Conservation (phyloP, 2,797 vertebrate species). For the Xenentodon cancila region DNA sequence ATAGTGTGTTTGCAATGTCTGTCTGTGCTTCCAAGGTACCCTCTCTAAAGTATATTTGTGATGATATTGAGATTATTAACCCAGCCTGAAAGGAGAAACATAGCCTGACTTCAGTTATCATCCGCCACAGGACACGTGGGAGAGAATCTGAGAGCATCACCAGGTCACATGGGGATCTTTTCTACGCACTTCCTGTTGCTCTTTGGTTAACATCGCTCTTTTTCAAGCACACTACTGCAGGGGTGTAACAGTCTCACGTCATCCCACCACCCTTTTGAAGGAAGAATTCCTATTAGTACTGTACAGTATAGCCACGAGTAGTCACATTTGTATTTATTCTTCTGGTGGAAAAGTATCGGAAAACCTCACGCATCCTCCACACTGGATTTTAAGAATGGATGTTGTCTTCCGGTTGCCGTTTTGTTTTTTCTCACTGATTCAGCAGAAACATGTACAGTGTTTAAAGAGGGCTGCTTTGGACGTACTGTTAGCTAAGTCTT, state of each 20-base stretch:
- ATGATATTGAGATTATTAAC: slow-evolving; percentile 71
- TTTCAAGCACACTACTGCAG: slow-evolving; percentile 80
- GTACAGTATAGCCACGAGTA: slow-evolving; percentile 72
- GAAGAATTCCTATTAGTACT: slow-evolving; percentile 71
- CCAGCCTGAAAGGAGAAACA: slow-evolving; percentile 66
- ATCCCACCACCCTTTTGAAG: slow-evolving; percentile 59
- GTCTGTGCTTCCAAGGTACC: slow-evolving; percentile 84
- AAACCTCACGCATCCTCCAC: slow-evolving; percentile 59
- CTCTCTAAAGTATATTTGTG: slow-evolving; percentile 78
- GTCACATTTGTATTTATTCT: slow-evolving; percentile 67
- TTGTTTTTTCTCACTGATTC: slow-evolving; percentile 67
- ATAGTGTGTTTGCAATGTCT: slow-evolving; percentile 78
- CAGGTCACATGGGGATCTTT: slow-evolving; percentile 57
- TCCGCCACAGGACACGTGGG: slow-evolving; percentile 42
- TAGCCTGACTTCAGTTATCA: slow-evolving; percentile 68
- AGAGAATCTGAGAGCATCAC: slow-evolving; percentile 60
- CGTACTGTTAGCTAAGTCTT: slow-evolving; percentile 76
- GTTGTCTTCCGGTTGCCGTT: slow-evolving; percentile 77
- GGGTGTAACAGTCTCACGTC: slow-evolving; percentile 52
- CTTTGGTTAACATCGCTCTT: slow-evolving; percentile 74
- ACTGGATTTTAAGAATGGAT: slow-evolving; percentile 68
- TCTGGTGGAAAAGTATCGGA: slow-evolving; percentile 53
- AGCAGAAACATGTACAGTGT: slow-evolving; percentile 78
- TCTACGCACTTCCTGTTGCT: slow-evolving; percentile 69
- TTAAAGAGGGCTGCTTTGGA: slow-evolving; percentile 85